Conservation (phyloP, 2,888 invertebrate species). For the Chironomus riparius region DNA sequence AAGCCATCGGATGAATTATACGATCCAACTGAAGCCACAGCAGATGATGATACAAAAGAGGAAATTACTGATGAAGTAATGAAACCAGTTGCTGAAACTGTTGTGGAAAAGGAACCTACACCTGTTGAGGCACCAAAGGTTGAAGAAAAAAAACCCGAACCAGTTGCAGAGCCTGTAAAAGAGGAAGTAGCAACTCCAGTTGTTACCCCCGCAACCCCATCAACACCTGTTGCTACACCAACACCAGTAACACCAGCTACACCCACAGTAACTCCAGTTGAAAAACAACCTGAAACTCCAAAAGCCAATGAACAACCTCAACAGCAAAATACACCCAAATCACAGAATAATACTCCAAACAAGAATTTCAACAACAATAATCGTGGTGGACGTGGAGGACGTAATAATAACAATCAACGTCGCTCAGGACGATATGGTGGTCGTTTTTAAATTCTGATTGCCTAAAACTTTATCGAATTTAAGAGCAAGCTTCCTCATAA, state of each 20-base stretch:
- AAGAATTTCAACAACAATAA: not conserved
- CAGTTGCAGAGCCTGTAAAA: conserved; percentile 43
- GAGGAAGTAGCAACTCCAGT: conserved; percentile 26
- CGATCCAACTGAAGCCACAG: conserved; percentile 44
- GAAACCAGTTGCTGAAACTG: conserved; percentile 28
- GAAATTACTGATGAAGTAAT: conserved; percentile 40
- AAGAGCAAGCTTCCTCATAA: not conserved
- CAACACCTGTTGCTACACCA: conserved; percentile 32
- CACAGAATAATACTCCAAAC: not conserved
- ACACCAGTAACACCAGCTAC: too few species aligned
- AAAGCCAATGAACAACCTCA: not conserved
- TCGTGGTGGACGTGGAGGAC: conserved; percentile 6
- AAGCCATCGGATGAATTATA: conserved; percentile 37
- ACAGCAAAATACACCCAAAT: not conserved
- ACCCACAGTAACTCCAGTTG: conserved; percentile 4
- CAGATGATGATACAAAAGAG: conserved; percentile 46
- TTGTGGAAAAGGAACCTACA: conserved; percentile 32
- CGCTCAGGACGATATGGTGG: conserved; percentile 17
- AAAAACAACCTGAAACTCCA: not conserved
- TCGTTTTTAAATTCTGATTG: conserved; percentile 7
- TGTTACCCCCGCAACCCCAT: conserved; percentile 45
- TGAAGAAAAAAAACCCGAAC: conserved; percentile 31
- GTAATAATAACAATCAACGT: not conserved
- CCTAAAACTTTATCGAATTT: not conserved
- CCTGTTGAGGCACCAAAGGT: conserved; percentile 34